These are phyloP conservation scores for Chaetura pelagica DNA, from an alignment of 2,113 vertebrate species.

Conservation along the genomic window DNA sequence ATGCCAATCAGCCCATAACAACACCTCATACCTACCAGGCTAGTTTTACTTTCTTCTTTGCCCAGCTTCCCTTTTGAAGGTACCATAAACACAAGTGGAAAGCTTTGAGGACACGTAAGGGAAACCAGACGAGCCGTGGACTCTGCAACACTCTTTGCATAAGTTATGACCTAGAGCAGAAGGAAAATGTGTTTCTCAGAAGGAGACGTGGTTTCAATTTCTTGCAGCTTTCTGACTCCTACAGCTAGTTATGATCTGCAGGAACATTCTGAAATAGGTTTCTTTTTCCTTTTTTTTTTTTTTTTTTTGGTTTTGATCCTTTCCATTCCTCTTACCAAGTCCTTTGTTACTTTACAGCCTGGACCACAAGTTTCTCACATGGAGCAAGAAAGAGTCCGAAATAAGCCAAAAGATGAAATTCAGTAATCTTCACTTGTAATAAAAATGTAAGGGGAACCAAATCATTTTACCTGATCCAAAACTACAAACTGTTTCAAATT, in stretches of 20 bases:
- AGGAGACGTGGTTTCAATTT: background rate
- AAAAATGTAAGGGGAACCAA: background rate
- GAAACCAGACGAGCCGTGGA: background rate
- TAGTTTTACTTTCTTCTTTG: constrained; percentile 57
- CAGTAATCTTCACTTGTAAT: background rate
- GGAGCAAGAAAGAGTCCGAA: background rate
- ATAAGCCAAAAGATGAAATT: background rate
- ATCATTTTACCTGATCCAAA: background rate
- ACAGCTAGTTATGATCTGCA: background rate
- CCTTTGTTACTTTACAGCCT: constrained; percentile 25
- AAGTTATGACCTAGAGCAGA: background rate
- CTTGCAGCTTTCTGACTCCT: constrained; percentile 28
- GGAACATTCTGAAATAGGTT: background rate
- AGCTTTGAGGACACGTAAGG: background rate
- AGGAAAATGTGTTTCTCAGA: background rate
- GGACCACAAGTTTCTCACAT: background rate
- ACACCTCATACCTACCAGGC: constrained; percentile 38
- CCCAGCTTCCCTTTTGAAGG: constrained; percentile 43
- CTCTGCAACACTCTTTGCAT: background rate
- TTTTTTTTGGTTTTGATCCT: background rate
- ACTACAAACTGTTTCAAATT: background rate
- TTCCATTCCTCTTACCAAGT: background rate
- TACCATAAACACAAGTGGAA: constrained; percentile 30
- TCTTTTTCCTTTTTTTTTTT: background rate
- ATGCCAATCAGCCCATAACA: background rate